Base-by-base conservation (phyloP, 1,140 invertebrate species). In the Zophobas atratus region DNA sequence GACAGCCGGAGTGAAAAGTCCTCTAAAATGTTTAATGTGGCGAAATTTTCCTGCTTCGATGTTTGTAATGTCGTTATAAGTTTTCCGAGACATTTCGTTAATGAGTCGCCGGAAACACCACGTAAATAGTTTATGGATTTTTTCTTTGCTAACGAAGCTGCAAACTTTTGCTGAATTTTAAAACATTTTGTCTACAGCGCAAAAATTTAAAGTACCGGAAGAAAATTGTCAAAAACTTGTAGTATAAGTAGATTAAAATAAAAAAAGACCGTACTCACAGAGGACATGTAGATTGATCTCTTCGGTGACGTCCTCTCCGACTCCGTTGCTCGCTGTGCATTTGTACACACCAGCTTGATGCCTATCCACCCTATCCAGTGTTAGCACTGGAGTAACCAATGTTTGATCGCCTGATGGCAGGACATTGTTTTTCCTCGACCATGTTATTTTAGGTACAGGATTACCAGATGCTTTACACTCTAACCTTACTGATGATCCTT, bases 391-490 rank as follows among this genome's bases (percentile, higher is more conserved):
- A 38, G 88, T 87, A 76, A 88, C 85, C 4, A 87, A 83, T 79
- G 88, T 89, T 81, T 89, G 88, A 57, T 89, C 88, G 75, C 88
- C 88, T 84, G 85, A 81, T 72, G 91, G 91, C 67, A 92, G 87
- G 76, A 91, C 85, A 83, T 91, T 91, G 85, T 90, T 91, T 86
- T 90, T 90, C 84, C 91, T 87, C 57, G 90, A 91, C 92, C 92
- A 93, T 57, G 89, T 91, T 77, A 93, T 90, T 78, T 87, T 90
- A 43, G 92, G 92, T 70, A 88, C 88, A 39, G 92, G 92, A 88
- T 92, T 92, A 77, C 92, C 92, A 74, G 88, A 88, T 76, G 90
- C 91, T 82, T 89, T 88, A 84, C 92, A 93, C 83, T 92, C 90
- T 80, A 93, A 86, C 75, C 88, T 89, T 43, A 92, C 90, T 49